These are phyloP conservation scores for Bostrychus sinensis DNA, from an alignment of 2,113 vertebrate genomes.

Conservation along the genomic window DNA sequence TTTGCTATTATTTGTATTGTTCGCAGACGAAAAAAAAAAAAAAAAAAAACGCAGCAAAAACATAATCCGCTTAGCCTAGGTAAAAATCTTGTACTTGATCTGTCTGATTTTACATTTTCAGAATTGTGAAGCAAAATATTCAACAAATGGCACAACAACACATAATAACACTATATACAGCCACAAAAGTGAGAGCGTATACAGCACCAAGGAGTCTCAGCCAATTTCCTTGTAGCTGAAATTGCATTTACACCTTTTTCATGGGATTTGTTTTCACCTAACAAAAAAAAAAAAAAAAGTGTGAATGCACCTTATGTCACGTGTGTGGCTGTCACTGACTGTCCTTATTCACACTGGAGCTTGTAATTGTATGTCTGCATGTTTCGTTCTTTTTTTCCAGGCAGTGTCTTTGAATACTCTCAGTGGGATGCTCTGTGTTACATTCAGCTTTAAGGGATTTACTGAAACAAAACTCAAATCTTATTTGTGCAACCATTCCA, in stretches of 20 bases:
- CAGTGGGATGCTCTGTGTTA: conserved; percentile 56
- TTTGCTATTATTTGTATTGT: too few species aligned
- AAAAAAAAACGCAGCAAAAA: too few species aligned
- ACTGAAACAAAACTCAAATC: conserved; percentile 73
- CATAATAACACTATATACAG: not conserved
- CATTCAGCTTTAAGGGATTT: conserved; percentile 73
- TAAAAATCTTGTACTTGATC: too few species aligned
- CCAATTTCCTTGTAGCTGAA: not conserved
- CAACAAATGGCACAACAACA: not conserved
- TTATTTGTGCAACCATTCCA: conserved; percentile 69
- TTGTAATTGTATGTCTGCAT: conserved; percentile 37
- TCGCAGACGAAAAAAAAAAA: too few species aligned
- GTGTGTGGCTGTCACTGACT: conserved; percentile 2
- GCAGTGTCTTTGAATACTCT: conserved; percentile 52
- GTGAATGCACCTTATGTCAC: not conserved
- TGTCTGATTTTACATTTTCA: not conserved
- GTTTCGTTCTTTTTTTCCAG: conserved; percentile 53
- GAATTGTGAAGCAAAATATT: not conserved
- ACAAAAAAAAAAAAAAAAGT: not conserved
- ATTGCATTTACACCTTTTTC: conserved; percentile 18
- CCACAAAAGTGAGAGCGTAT: not conserved
- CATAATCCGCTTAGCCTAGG: too few species aligned
- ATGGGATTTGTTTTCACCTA: conserved; percentile 3
- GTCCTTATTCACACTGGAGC: conserved; percentile 13
- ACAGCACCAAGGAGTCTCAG: not conserved